phyloP scores from a whole-genome alignment of 2,888 invertebrate species.

The Trypoxylon attenuatum region DNA sequence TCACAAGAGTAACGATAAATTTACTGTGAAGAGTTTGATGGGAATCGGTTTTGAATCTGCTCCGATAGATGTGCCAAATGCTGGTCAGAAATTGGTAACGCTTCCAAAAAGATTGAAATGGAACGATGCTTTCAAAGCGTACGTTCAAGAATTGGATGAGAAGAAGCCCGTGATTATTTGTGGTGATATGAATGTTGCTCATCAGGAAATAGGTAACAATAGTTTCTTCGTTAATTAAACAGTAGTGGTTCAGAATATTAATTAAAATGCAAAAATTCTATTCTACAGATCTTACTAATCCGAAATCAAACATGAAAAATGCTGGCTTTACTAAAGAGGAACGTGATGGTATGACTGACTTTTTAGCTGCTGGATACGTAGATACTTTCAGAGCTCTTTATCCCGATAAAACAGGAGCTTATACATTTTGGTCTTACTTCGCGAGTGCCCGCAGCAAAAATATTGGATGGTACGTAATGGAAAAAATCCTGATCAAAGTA shows the following conservation, averaged over 20 bases:
- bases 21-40: too few relatives aligned
- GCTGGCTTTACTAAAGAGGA: conserved; percentile 98
- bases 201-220: conserved; percentile 89
- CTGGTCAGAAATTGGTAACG: conserved; percentile 91
- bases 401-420: conserved; percentile 88
- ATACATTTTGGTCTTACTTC: conserved; percentile 98
- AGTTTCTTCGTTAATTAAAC: background rate
- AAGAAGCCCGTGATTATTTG: conserved; percentile 96
- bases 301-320: conserved; percentile 92
- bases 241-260: background rate
- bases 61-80: conserved; percentile 90
- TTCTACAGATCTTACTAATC: conserved; percentile 90
- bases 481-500: conserved; percentile 11
- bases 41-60: too few relatives aligned
- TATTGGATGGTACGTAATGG: conserved; percentile 88
- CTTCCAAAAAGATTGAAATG: conserved; percentile 91
- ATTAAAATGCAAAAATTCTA: background rate
- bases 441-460: conserved; percentile 90
- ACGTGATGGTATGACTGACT: conserved; percentile 90
- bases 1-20: too few relatives aligned
- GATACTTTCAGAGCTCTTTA: conserved; percentile 92
- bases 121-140: conserved; percentile 89
- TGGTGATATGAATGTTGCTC: conserved; percentile 99
- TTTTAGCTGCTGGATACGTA: conserved; percentile 87
- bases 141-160: conserved; percentile 86